These are phyloP conservation scores for Rapana venosa DNA, from an alignment of 2,888 invertebrate genomes.

Conservation along the genomic window DNA sequence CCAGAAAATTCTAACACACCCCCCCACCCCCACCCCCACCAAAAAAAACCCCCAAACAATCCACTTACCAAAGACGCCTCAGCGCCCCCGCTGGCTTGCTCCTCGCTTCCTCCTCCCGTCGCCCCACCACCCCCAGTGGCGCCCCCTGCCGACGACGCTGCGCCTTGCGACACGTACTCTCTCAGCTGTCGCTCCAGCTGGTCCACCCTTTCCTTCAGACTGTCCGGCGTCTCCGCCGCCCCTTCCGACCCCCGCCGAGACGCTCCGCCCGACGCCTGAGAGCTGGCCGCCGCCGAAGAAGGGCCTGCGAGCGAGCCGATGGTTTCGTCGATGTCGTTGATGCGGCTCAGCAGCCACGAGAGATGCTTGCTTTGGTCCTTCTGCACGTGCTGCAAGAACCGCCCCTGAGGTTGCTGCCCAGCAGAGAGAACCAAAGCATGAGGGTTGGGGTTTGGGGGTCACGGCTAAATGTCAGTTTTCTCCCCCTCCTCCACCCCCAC, in stretches of 20 bases:
- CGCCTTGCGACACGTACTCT: not conserved
- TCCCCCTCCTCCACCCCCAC: no score
- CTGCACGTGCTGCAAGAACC: conserved; percentile 33
- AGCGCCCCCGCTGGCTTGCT: conserved; percentile 28
- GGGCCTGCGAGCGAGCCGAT: conserved; percentile 28
- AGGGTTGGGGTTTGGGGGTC: no score
- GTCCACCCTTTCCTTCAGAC: conserved; percentile 18
- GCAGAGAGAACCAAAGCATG: not conserved
- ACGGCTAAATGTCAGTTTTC: no score
- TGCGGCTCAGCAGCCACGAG: conserved; percentile 23
- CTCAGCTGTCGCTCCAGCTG: conserved; percentile 32
- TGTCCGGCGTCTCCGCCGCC: not conserved
- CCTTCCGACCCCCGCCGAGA: conserved; percentile 18
- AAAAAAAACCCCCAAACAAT: not conserved
- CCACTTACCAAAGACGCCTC: conserved; percentile 7
- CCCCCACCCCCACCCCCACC: no score
- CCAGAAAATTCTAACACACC: no score
- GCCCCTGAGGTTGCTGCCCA: conserved; percentile 31
- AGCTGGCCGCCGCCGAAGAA: not conserved
- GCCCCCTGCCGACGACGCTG: not conserved
- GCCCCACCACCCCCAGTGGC: not conserved
- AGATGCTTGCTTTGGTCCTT: conserved; percentile 38
- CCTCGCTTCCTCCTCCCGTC: not conserved
- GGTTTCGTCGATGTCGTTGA: conserved; percentile 43
- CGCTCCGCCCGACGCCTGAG: conserved; percentile 31